phyloP scores from a whole-genome alignment of 2,113 vertebrate genomes.

The Lagopus muta region DNA sequence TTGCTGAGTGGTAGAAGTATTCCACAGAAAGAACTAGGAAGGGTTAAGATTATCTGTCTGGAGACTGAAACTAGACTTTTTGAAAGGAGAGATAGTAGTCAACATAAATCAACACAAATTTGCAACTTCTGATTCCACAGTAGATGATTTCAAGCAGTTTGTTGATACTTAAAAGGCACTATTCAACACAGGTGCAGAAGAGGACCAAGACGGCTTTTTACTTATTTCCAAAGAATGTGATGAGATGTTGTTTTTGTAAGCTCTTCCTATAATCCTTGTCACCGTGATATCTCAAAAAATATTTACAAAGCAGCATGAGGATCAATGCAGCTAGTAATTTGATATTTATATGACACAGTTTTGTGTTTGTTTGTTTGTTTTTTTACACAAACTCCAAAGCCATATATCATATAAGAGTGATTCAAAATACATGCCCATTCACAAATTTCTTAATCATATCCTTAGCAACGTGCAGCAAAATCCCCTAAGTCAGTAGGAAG shows the following conservation, averaged over 20 bases:
- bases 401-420: background rate
- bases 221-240: background rate
- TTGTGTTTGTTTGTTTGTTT: background rate
- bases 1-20: background rate
- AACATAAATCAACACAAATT: background rate
- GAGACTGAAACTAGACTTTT: background rate
- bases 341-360: background rate
- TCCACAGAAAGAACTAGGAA: background rate
- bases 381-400: background rate
- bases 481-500: background rate
- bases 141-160: background rate
- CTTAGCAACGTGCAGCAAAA: background rate
- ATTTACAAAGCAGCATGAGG: background rate
- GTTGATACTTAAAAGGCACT: background rate
- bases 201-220: background rate
- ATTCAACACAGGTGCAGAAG: background rate
- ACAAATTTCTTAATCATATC: background rate
- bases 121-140: background rate
- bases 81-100: background rate
- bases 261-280: background rate
- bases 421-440: background rate
- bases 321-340: background rate
- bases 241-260: background rate
- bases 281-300: background rate
- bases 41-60: background rate